Percentiles rank a stretch among this genome's conserved stretches.
These are phyloP conservation scores for Mellilla xanthometata DNA, from an alignment of 2,888 invertebrate species.

Conservation along the genomic window DNA sequence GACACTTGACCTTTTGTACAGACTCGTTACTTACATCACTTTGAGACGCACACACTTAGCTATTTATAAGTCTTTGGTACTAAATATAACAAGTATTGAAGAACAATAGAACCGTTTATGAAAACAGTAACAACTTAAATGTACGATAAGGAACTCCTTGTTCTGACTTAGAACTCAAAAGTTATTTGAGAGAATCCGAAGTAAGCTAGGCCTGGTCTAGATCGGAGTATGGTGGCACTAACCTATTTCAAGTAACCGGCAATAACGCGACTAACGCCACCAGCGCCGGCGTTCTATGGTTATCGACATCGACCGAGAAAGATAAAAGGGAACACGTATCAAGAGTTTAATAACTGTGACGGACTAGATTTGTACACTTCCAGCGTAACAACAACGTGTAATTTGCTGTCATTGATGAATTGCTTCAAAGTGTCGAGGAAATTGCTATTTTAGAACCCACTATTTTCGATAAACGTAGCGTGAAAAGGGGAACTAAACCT, in stretches of 20 bases:
- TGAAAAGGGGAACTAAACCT: too few relatives aligned
- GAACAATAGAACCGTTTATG: too few relatives aligned
- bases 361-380: slow-evolving; percentile 14
- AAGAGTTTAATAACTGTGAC: slow-evolving; percentile 26
- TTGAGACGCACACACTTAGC: too few relatives aligned
- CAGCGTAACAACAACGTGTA: slow-evolving; percentile 1
- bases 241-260: slow-evolving; percentile 7
- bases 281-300: slow-evolving; percentile 20
- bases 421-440: neutral
- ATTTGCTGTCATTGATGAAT: slow-evolving; percentile 6
- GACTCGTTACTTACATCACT: slow-evolving; percentile 5
- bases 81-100: too few relatives aligned
- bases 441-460: too few relatives aligned
- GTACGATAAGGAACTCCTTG: neutral
- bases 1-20: slow-evolving; percentile 19
- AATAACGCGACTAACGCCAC: slow-evolving; percentile 3
- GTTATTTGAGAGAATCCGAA: slow-evolving; percentile 4
- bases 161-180: slow-evolving; percentile 4
- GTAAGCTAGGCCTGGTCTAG: slow-evolving; percentile 6
- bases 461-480: too few relatives aligned
- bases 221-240: slow-evolving; percentile 1
- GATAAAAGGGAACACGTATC: slow-evolving; percentile 41
- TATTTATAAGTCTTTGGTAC: too few relatives aligned
- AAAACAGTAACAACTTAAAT: too few relatives aligned
- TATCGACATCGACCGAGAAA: slow-evolving; percentile 50